These are phyloP conservation scores for Notamacropus eugenii DNA, from an alignment of 2,797 vertebrate genomes.

Conservation along the genomic window DNA sequence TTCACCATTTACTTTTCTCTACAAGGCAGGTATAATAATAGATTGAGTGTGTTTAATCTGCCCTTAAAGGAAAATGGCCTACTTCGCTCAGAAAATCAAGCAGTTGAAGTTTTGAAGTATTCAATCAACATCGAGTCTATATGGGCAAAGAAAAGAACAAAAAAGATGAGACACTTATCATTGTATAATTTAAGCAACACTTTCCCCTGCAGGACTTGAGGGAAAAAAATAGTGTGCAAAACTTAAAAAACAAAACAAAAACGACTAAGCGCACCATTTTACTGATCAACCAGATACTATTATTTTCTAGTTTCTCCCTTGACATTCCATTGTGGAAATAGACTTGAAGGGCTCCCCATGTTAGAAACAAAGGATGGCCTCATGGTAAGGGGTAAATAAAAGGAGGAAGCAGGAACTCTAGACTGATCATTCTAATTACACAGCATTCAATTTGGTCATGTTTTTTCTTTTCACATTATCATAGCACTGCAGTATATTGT, in stretches of 20 bases:
- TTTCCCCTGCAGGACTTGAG: background rate
- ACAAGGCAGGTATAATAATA: constrained; percentile 10
- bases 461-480: background rate
- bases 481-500: background rate
- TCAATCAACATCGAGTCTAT: background rate
- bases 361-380: background rate
- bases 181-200: background rate
- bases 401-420: background rate
- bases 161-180: background rate
- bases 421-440: background rate
- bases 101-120: constrained; percentile 9
- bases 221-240: background rate
- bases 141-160: constrained; percentile 12
- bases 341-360: background rate
- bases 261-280: background rate
- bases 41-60: background rate
- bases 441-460: background rate
- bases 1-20: background rate
- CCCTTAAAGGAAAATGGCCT: background rate
- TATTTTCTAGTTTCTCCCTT: background rate
- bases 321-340: background rate
- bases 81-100: background rate
- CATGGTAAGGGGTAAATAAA: background rate
- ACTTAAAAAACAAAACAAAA: background rate
- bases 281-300: background rate